Evolutionary conservation across 2,797 vertebrate species (phyloP), one percentile per base, ranked within the genome.

Genomic region (Gymnoscopelus microlampas): DNA sequence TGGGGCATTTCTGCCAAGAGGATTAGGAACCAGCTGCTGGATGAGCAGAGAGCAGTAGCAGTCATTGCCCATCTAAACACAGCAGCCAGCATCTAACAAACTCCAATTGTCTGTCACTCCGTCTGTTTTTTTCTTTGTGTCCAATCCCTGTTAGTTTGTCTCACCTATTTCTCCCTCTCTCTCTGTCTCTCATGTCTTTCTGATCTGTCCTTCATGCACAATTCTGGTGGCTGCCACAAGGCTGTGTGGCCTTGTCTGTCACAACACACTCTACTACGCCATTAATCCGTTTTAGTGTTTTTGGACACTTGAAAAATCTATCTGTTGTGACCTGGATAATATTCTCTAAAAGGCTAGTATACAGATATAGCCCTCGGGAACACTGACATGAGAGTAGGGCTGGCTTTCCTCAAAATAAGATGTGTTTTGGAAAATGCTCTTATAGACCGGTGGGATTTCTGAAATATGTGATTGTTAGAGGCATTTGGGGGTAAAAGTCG

Each of bases 1-100:
- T 91, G 91, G 83, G 72, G 72, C 84, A 88, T 88, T 86, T 89
- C 83, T 90, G 89, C 87, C 89, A 91, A 93, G 89, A 84, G 92
- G 92, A 94, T 94, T 94, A 94, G 73, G 84, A 92, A 87, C 87
- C 91, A 93, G 91, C 91, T 91, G 92, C 84, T 90, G 84, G 80
- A 79, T 74, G 81, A 82, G 85, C 14, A 48, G 81, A 81, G 77
- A 83, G 71, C 64, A 88, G 79, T 66, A 74, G 81, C 83, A 81
- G 75, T 78, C 77, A 54, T 68, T 65, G 84, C 74, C 81, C 81
- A 78, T 66, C 73, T 60, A 39, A 67, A 53, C 69, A 14, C 51
- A 49, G 57, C 67, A 69, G 39, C 39, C 39, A 44, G 39, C 39
- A 44, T 44, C 26, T 29, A 29, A 29, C 26, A 3, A 29, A 44